Percentiles rank a stretch among this genome's conserved stretches.
phyloP scores from a whole-genome alignment of 2,888 invertebrate species.

The Dasypolia templi region DNA sequence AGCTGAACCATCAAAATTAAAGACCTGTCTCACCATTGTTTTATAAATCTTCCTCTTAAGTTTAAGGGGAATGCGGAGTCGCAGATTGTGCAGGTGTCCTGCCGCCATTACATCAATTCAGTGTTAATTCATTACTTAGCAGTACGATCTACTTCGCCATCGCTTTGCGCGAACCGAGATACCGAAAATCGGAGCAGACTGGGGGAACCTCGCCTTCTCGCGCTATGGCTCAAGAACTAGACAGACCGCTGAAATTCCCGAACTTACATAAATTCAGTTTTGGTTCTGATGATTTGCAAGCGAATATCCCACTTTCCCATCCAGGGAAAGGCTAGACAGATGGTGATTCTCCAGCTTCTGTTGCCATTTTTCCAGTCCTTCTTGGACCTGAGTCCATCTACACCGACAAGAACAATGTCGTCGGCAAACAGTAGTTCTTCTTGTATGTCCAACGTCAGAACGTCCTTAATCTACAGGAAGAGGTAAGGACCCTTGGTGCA shows the following conservation, averaged over 20 bases:
- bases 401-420: background rate
- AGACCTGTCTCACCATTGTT: no score
- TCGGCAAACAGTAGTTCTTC: background rate
- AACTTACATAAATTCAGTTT: background rate
- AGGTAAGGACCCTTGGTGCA: no score
- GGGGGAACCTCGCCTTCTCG: background rate
- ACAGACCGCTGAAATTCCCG: background rate
- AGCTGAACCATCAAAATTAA: no score
- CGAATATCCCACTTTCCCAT: background rate
- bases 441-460: background rate
- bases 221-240: background rate
- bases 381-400: background rate
- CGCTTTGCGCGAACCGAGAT: no score
- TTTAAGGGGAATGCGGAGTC: no score
- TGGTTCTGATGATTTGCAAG: background rate
- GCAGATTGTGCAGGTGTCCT: no score
- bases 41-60: no score
- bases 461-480: background rate
- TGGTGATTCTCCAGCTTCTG: background rate
- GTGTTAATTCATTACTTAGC: no score
- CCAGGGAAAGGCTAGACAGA: background rate
- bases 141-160: no score
- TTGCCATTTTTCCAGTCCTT: background rate
- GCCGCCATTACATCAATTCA: no score
- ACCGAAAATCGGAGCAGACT: no score